phyloP scores from a whole-genome alignment of 2,113 vertebrate species.

The Martes martes region DNA sequence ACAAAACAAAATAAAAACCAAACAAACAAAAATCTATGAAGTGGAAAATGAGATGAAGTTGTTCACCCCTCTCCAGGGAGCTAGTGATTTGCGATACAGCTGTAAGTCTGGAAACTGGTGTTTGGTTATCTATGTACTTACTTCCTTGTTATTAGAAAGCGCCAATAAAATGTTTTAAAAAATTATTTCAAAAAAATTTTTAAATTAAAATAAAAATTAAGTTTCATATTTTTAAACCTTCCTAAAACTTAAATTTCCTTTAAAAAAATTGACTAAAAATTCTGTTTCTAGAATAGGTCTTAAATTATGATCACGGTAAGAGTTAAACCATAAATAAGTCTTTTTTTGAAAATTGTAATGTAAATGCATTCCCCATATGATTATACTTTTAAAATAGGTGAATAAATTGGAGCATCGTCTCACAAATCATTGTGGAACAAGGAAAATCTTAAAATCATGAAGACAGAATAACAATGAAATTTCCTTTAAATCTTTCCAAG shows the following conservation, averaged over 20 bases:
- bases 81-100: background rate
- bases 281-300: background rate
- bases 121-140: background rate
- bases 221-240: background rate
- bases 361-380: background rate
- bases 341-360: slow-evolving; percentile 34
- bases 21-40: background rate
- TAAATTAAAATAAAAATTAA: background rate
- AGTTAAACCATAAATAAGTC: background rate
- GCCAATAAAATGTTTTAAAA: background rate
- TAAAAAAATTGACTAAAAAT: background rate
- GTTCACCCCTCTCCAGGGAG: background rate
- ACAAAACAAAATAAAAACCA: background rate
- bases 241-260: background rate
- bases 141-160: background rate
- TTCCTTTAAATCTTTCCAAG: background rate
- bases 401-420: background rate
- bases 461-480: background rate
- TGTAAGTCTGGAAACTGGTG: background rate
- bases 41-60: background rate
- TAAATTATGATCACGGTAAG: background rate
- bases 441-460: background rate
- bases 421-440: background rate
- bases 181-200: background rate
- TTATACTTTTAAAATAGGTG: slow-evolving; percentile 50